phyloP scores from a whole-genome alignment of 2,888 invertebrate genomes.

The Drosophila niveifrons region DNA sequence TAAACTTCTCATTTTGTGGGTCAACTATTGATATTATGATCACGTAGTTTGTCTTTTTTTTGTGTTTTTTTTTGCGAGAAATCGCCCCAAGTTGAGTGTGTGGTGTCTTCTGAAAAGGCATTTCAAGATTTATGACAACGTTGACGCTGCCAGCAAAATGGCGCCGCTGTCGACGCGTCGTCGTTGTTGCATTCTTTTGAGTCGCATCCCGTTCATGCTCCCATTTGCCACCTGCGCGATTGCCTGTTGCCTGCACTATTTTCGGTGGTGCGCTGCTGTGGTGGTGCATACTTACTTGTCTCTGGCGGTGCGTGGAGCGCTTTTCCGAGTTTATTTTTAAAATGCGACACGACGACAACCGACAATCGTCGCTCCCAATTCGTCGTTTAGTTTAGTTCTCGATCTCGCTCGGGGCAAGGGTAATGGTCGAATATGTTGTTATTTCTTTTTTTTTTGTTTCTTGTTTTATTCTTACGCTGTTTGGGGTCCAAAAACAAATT shows the following conservation, averaged over 20 bases:
- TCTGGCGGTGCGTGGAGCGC: slow-evolving; percentile 48
- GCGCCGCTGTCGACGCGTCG: slow-evolving; percentile 47
- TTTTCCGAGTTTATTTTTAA: slow-evolving; percentile 72
- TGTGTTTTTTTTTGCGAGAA: slow-evolving; percentile 62
- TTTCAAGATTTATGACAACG: slow-evolving; percentile 66
- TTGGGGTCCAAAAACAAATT: slow-evolving; percentile 71
- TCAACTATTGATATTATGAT: slow-evolving; percentile 81
- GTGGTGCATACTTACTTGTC: slow-evolving; percentile 11
- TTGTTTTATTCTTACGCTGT: slow-evolving; percentile 45
- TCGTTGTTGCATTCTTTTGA: slow-evolving; percentile 59
- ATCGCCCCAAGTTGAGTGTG: slow-evolving; percentile 55
- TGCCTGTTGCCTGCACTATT: slow-evolving; percentile 59
- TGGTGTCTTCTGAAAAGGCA: slow-evolving; percentile 48
- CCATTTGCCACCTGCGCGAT: slow-evolving; percentile 79
- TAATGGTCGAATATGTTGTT: slow-evolving; percentile 43
- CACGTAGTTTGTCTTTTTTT: slow-evolving; percentile 60
- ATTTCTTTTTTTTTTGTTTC: slow-evolving; percentile 9
- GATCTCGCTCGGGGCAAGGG: slow-evolving; percentile 65
- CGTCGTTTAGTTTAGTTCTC: slow-evolving; percentile 32
- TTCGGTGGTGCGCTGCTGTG: slow-evolving; percentile 44
- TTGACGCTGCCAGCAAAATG: slow-evolving; percentile 54
- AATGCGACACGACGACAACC: slow-evolving; percentile 55
- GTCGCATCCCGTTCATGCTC: slow-evolving; percentile 70
- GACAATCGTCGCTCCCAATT: slow-evolving; percentile 67
- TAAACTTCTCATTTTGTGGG: slow-evolving; percentile 56